Base-by-base conservation (phyloP, 2,888 invertebrate genomes). In the Clistopyga incitator region DNA sequence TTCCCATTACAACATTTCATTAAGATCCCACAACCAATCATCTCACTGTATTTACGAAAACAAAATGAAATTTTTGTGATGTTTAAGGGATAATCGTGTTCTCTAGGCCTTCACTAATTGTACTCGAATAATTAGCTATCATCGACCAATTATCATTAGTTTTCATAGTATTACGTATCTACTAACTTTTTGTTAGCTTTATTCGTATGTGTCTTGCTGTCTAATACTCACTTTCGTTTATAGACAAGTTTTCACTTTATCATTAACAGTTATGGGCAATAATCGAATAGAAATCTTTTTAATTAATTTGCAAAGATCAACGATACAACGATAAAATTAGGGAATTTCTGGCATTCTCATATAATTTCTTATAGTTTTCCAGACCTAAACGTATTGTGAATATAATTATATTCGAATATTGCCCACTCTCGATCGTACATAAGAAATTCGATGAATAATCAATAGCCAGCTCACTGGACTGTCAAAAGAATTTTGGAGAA, bases 71-170 rank as follows among this genome's bases (percentile, higher is more conserved):
- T 45, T 50, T n/a, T 50, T 50, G 50, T 50, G n/a, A 18, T n/a
- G 50, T 50, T 25, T 25, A 54, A 25, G 25, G 25, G 13, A 61
- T 50, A 47, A 45, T 42, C 23, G 47, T 15, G 47, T 77, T 65
- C 10, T 29, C 25, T 20, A 52, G 68, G 65, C 56, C 20, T 67
- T 23, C 23, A 54, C 45, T 38, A 52, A 52, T 82, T 65, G 34
- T 64, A 76, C 61, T 68, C 56, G 61, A 72, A 45, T 38, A 80
- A 64, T 18, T 68, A 75, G 52, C 47, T 20, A 83, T 76, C 74
- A 78, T 72, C 78, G 83, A 78, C 74, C 78, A 84, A 84, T 84
- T 75, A 81, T 84, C 65, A 61, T 70, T 71, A 84, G 50, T 77
- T 84, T 79, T 47, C 25, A 82, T 81, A 82, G 64, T 82, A 81